Base-by-base conservation (phyloP, 2,888 invertebrate genomes). In the Xestia xanthographa region DNA sequence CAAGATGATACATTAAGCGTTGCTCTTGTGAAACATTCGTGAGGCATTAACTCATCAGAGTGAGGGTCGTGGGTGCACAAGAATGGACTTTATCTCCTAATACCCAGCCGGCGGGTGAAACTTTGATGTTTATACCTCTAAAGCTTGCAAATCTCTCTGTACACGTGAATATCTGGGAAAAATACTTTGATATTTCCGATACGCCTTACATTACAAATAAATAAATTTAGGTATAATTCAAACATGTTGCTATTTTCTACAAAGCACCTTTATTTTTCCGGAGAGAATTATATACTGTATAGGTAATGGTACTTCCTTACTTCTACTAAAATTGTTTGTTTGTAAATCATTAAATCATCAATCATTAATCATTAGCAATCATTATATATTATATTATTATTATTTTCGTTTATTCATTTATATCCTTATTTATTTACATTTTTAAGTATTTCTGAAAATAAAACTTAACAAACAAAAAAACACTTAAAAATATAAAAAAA, bases 101-200 rank as follows among this genome's bases (percentile, higher is more conserved):
- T 76, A 75, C 66, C 34, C 68, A 58, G 73, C 58, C 63, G 60
- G 26, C 38, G 29, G 75, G 66, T 72, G 66, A 29, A 66, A 72
- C 80, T 84, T 80, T 75, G 56, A 86, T 76, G 66, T 72, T 74
- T 48, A 68, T 56, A 71, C 22, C 43, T 65, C 43, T 67, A 26
- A 73, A 14, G 62, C 50, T 63, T 14, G n/a, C 11, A 45, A 63
- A 84, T 84, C 73, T 70, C 58, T 66, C 22, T 45, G 45, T 67
- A 38, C 17, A 22, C 14, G 22, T n/a, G 41, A 63, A 71, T 50
- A 77, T 38, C 50, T 50, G 38, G 9, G 20, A 53, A 60, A 56
- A 50, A 65, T 76, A 70, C 45, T 60, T 66, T 53, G 26, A 41
- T 43, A 26, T 75, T 41, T 14, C 12, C 43, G 29, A 34, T 26